Percentiles rank a stretch among this genome's conserved stretches.
Evolutionary conservation across 2,888 invertebrate genomes (phyloP).

Genomic region (Leistus spinibarbis): DNA sequence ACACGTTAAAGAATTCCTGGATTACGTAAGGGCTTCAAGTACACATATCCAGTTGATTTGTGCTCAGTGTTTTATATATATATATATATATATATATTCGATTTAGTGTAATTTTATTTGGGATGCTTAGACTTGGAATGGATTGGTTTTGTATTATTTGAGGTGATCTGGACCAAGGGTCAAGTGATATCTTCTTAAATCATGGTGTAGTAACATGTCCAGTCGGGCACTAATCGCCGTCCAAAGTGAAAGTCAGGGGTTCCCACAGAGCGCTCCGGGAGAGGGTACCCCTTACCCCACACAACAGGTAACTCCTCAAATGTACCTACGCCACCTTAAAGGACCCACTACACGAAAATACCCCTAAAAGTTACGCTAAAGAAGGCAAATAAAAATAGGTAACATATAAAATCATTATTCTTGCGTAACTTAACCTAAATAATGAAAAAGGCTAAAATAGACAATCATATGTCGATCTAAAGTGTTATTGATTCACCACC

Average conservation of each 20-base stretch:
- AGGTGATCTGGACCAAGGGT: not conserved
- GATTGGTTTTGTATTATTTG: not conserved
- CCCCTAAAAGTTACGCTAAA: too few species aligned
- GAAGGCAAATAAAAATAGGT: not conserved
- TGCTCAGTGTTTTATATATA: not conserved
- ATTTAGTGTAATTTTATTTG: not conserved
- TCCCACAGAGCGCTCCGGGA: conserved; percentile 23
- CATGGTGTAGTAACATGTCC: conserved; percentile 51
- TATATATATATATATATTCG: too few species aligned
- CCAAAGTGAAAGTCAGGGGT: conserved; percentile 50
- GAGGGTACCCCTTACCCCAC: conserved; percentile 31
- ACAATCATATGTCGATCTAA: not conserved
- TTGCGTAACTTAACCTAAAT: not conserved
- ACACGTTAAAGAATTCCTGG: not conserved
- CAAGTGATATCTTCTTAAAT: conserved; percentile 3
- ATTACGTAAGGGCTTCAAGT: not conserved
- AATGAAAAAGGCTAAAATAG: too few species aligned
- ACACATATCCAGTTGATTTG: not conserved
- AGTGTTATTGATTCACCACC: not conserved
- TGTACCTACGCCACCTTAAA: not conserved
- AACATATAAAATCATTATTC: not conserved
- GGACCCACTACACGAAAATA: too few species aligned
- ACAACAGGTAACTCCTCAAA: conserved; percentile 24
- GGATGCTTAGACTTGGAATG: not conserved
- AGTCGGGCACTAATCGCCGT: conserved; percentile 54